Conservation (phyloP, 2,113 vertebrate species). For the Campylomormyrus numenius region DNA sequence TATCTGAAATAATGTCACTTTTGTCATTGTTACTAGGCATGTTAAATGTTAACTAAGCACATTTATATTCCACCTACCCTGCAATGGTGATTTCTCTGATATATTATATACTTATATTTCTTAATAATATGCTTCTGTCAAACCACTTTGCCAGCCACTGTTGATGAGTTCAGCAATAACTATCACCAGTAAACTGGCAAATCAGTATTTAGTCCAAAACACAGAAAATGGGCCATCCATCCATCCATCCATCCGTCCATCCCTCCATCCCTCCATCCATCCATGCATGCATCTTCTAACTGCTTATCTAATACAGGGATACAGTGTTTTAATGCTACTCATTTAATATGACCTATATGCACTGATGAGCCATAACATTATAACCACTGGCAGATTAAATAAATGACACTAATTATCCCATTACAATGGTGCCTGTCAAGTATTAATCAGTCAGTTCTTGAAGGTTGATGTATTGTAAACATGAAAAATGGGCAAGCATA, state of each 20-base stretch:
- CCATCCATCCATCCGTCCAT: not conserved
- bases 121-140: not conserved
- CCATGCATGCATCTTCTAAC: not conserved
- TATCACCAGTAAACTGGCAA: not conserved
- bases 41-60: constrained; percentile 1
- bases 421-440: not conserved
- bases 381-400: not conserved
- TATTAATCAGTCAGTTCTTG: not conserved
- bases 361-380: not conserved
- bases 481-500: not conserved
- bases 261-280: not conserved
- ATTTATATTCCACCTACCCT: not conserved
- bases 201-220: not conserved
- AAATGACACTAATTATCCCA: not conserved
- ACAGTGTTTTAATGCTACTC: not conserved
- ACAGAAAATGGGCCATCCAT: not conserved
- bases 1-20: constrained; percentile 3
- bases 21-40: not conserved
- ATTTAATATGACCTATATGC: not conserved
- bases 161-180: not conserved
- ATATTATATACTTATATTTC: not conserved
- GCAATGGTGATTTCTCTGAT: not conserved
- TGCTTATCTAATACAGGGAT: not conserved
- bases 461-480: not conserved
- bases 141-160: not conserved